A percentile compares a stretch with the other conserved stretches of the same genome.
Conservation (phyloP, 2,797 vertebrate genomes). For the Sebastes umbrosus region DNA sequence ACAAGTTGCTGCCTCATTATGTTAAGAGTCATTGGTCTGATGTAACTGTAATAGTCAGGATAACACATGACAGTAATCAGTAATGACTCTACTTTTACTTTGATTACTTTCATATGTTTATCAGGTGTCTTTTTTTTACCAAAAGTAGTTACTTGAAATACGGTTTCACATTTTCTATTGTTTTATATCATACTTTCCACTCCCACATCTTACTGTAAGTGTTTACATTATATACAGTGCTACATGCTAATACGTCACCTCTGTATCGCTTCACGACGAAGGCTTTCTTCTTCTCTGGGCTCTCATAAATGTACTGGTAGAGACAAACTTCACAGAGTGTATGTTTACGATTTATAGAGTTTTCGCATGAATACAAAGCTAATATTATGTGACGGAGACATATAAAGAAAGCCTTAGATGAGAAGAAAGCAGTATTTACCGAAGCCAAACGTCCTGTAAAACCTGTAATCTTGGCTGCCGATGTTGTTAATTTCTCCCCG, state of each 20-base stretch:
- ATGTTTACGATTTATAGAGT: not conserved
- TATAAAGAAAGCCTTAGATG: not conserved
- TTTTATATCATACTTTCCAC: not conserved
- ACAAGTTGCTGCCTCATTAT: not conserved
- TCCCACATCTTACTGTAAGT: not conserved
- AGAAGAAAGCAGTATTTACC: not conserved
- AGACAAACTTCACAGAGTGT: not conserved
- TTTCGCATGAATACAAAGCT: not conserved
- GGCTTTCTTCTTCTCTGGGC: too few species aligned
- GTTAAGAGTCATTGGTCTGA: not conserved
- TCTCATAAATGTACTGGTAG: not conserved
- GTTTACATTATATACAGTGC: not conserved
- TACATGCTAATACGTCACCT: not conserved
- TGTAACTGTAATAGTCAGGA: too few species aligned
- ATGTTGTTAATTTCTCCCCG: not conserved
- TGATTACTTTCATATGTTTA: not conserved
- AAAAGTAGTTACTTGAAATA: not conserved
- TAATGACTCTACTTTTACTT: not conserved
- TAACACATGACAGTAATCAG: not conserved
- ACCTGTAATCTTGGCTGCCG: not conserved
- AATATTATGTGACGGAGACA: not conserved
- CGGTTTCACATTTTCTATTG: not conserved
- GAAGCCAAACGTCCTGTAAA: not conserved
- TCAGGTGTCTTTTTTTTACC: not conserved
- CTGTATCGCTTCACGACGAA: not conserved